phyloP scores from a whole-genome alignment of 2,113 vertebrate species.

The Nibea coibor region DNA sequence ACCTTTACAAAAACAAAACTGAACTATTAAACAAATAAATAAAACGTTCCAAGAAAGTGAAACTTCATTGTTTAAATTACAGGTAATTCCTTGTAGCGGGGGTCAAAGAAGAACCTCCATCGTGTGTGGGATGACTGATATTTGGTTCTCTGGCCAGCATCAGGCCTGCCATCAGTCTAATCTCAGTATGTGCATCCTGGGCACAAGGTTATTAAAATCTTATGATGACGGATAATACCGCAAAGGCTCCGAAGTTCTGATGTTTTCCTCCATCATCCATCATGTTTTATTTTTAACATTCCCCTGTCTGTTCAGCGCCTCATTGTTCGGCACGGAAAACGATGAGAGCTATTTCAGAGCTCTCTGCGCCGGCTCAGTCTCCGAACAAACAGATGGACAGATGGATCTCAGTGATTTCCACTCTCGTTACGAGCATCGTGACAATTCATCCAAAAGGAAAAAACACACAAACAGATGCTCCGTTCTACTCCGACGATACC shows the following conservation, averaged over 20 bases:
- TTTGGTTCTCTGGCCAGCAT: neutral
- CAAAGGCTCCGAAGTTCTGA: conserved; percentile 3
- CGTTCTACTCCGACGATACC: neutral
- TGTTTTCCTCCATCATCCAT: neutral
- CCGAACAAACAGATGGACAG: conserved; percentile 8
- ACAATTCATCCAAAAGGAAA: conserved; percentile 6
- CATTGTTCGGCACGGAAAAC: neutral
- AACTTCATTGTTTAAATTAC: conserved; percentile 1
- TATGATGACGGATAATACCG: neutral
- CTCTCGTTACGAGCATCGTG: neutral
- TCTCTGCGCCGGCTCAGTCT: neutral
- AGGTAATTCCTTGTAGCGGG: conserved; percentile 15
- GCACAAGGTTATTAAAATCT: neutral
- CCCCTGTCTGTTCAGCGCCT: neutral
- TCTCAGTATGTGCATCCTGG: neutral
- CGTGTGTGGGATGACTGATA: conserved; percentile 10
- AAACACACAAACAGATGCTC: conserved; percentile 6
- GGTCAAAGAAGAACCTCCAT: conserved; percentile 26
- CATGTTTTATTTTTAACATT: neutral
- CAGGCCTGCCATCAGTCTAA: conserved; percentile 6
- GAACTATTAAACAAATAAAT: conserved; percentile 55
- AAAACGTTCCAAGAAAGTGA: conserved; percentile 6
- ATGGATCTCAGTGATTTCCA: neutral
- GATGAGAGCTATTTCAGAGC: neutral
- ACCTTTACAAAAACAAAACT: conserved; percentile 20